A percentile compares a stretch with the other conserved stretches of the same genome.
Evolutionary conservation across 2,888 invertebrate genomes (phyloP).

Genomic region (Micropterix aruncella): DNA sequence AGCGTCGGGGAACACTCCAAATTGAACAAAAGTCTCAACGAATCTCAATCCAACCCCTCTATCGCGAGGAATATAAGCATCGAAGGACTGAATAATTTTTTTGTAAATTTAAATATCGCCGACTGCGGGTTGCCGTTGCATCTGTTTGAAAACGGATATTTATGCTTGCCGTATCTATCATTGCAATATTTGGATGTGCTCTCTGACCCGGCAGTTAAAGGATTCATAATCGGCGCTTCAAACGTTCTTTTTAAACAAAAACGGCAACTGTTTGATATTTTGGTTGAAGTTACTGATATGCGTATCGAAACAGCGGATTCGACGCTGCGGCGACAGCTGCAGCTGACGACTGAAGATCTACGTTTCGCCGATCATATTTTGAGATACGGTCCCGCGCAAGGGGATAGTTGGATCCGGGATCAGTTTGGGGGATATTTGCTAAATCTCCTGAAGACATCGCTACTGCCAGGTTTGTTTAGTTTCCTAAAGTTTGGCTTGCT

Average conservation of each 20-base stretch:
- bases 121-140: constrained; percentile 80
- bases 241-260: constrained; percentile 97
- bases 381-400: constrained; percentile 57
- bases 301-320: constrained; percentile 74
- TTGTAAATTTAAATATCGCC: constrained; percentile 50
- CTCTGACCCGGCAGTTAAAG: constrained; percentile 72
- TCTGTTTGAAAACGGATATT: constrained; percentile 79
- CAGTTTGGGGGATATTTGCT: constrained; percentile 83
- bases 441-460: constrained; percentile 66
- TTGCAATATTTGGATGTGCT: constrained; percentile 89
- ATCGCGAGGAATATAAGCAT: constrained; percentile 59
- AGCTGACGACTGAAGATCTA: constrained; percentile 86
- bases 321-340: constrained; percentile 67
- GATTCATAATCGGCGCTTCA: constrained; percentile 90
- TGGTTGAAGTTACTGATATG: constrained; percentile 78
- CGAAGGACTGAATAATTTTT: constrained; percentile 44
- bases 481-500: background rate
- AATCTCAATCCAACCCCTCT: constrained; percentile 36
- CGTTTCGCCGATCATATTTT: constrained; percentile 91
- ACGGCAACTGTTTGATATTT: constrained; percentile 78
- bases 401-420: constrained; percentile 91
- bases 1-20: constrained; percentile 37
- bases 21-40: constrained; percentile 23
- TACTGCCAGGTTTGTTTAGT: constrained; percentile 43
- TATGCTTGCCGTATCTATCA: constrained; percentile 92